Conservation (phyloP, 1,140 invertebrate genomes). For the Pseudomyrmex cubaensis region DNA sequence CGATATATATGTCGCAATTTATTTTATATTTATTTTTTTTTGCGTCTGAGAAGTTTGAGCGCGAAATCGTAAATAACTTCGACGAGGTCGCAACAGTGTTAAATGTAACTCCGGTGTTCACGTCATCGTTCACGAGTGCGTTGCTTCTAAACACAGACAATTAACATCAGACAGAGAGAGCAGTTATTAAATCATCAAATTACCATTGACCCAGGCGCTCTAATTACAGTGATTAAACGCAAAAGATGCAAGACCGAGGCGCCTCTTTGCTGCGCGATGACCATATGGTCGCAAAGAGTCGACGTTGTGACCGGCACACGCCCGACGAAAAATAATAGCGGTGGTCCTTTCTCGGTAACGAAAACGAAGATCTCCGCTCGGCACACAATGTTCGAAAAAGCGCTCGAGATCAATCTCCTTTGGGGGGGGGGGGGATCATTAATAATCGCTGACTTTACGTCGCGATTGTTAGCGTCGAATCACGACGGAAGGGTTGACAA, state of each 20-base stretch:
- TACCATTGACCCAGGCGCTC: not conserved
- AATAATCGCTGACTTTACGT: constrained; percentile 62
- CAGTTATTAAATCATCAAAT: constrained; percentile 6
- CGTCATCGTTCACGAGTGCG: no score
- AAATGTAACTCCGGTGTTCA: no score
- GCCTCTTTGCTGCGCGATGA: not conserved
- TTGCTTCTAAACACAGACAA: not conserved
- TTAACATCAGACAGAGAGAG: not conserved
- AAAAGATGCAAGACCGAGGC: not conserved
- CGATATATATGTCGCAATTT: not conserved
- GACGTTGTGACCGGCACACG: not conserved
- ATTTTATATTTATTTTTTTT: not conserved
- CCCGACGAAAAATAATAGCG: constrained; percentile 22
- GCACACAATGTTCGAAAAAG: constrained; percentile 13
- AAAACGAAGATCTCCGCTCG: not conserved
- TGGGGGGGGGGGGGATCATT: constrained; percentile 54
- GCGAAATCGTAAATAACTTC: no score
- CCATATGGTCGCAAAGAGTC: constrained; percentile 14
- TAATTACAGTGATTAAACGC: constrained; percentile 17
- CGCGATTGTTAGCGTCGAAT: constrained; percentile 54
- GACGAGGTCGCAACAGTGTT: no score
- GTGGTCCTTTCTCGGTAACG: not conserved
- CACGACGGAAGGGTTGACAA: constrained; percentile 19
- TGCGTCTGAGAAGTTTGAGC: no score
- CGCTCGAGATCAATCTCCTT: constrained; percentile 40